Evolutionary conservation across 2,797 vertebrate genomes (phyloP).

Genomic region (Alosa sapidissima): DNA sequence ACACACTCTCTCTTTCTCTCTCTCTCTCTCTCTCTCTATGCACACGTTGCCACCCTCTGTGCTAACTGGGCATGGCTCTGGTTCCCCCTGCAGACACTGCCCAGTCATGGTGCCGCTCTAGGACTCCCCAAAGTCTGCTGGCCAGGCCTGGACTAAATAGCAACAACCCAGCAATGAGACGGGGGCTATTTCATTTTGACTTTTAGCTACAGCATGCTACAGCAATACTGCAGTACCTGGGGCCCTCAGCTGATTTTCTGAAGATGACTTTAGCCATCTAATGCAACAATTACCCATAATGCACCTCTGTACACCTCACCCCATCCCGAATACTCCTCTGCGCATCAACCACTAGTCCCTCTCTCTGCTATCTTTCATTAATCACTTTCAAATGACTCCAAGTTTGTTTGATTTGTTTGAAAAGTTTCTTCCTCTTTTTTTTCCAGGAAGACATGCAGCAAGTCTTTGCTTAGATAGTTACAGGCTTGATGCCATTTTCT

Average conservation of each 20-base stretch:
- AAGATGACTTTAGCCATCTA: neutral
- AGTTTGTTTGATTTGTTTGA: neutral
- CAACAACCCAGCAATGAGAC: too few relatives aligned
- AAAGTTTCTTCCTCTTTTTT: neutral
- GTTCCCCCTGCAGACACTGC: neutral
- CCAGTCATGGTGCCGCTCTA: neutral
- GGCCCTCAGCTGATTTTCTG: neutral
- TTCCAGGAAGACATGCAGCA: neutral
- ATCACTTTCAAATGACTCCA: neutral
- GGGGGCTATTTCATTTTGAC: too few relatives aligned
- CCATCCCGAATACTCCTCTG: neutral
- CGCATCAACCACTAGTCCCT: neutral
- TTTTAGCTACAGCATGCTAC: neutral
- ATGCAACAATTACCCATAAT: neutral
- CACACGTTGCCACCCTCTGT: neutral
- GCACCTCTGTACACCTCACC: neutral
- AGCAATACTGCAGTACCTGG: neutral
- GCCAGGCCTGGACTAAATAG: neutral
- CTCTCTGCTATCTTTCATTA: neutral
- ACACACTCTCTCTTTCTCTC: neutral
- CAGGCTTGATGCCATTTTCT: neutral
- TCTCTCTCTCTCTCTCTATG: neutral
- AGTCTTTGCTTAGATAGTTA: neutral
- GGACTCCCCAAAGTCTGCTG: constrained; percentile 31
- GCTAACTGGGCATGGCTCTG: neutral